Base-by-base conservation (phyloP, 2,797 vertebrate genomes). In the Aulostomus chinensis region DNA sequence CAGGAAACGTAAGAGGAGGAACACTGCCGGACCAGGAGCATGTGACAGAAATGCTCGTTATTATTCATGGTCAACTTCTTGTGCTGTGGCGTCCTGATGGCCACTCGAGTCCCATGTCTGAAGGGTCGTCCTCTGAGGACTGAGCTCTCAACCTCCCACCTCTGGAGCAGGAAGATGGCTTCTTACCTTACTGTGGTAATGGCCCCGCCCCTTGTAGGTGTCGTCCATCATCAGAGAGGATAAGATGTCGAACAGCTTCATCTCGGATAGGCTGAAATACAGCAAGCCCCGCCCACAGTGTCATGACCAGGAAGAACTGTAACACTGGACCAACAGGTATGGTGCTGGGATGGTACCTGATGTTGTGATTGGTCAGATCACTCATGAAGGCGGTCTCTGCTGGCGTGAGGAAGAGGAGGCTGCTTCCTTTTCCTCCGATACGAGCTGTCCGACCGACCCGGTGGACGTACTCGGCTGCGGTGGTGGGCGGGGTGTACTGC, bases 381-480 rank as follows among this genome's bases (percentile, higher is more conserved):
- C 81, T 86, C 84, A 96, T 79, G 85, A 94, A 98, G 87, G 78
- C 88, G 0, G 89, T 92, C 88, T 99, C 97, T 0, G 93, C 93
- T 5, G 97, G 96, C 0, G 90, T 93, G 80, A 99, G 93, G 81
- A 98, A 90, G 65, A 99, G 93, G 84, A 99, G 90, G 83, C 95
- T 92, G 88, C 73, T 94, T 69, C 97, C 97, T 45, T 9, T 71
- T 36, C 87, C 90, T 63, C 95, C 96, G 9, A 97, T 94, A 12
- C 96, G 94, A 50, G 96, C 96, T 0, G 96, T 99, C 14, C 97
- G 92, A 1, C 96, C 97, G 0, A 95, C 88, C 0, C 96, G 93
- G 76, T 99, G 97, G 43, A 99, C 90, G 40, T 98, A 98, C 28
- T 96, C 96, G 0, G 93, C 91, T 6, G 91, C 91, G 0, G 93